These are phyloP conservation scores for Acleris holmiana DNA, from an alignment of 2,888 invertebrate genomes.

Conservation along the genomic window DNA sequence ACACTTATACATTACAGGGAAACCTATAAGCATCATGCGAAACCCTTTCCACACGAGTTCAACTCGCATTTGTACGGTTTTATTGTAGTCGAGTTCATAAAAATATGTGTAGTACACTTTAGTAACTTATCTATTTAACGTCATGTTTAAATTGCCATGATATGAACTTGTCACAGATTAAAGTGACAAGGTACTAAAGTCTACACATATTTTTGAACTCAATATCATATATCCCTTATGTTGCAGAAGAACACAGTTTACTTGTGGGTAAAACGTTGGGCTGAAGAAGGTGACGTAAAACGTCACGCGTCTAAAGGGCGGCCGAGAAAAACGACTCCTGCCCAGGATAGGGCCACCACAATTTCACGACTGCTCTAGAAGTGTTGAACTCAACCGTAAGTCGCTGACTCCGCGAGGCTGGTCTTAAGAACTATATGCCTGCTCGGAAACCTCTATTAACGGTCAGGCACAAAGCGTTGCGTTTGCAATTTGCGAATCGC, in stretches of 20 bases:
- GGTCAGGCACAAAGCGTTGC: slow-evolving; percentile 24
- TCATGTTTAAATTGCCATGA: no score
- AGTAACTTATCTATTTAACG: no score
- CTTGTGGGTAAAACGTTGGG: slow-evolving; percentile 18
- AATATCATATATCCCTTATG: background rate
- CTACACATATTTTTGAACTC: no score
- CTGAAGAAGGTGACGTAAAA: slow-evolving; percentile 12
- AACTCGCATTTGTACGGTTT: no score
- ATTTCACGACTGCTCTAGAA: background rate
- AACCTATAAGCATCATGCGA: no score
- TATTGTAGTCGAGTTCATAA: no score
- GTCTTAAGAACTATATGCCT: slow-evolving; percentile 24
- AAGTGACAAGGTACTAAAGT: no score
- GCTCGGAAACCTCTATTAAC: slow-evolving; percentile 29
- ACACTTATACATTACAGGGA: no score
- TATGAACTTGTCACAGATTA: no score
- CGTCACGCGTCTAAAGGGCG: slow-evolving; percentile 6
- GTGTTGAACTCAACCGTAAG: slow-evolving; percentile 9
- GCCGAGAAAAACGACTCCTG: background rate
- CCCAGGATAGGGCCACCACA: background rate
- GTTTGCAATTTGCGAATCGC: slow-evolving; percentile 24
- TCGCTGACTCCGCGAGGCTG: slow-evolving; percentile 14
- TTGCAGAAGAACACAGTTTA: slow-evolving; percentile 19
- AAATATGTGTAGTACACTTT: no score
- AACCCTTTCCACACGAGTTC: no score